Evolutionary conservation across 2,888 invertebrate genomes (phyloP), one percentile per base, ranked within the genome.

Genomic region (Pollenia angustigena): DNA sequence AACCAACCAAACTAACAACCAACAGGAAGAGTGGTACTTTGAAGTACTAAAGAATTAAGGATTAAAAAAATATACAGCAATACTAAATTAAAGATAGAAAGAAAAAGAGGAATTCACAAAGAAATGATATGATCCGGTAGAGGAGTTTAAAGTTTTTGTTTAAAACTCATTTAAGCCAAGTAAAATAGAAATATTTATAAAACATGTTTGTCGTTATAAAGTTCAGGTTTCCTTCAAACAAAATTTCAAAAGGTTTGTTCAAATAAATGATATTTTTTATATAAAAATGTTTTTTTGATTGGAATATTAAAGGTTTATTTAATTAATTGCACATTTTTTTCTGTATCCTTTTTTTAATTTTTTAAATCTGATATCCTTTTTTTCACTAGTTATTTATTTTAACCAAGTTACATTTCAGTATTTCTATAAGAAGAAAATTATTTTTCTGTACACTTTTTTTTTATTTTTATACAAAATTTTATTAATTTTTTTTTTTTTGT

Each of bases 101-200:
- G n/a, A 11, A 48, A 58, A 16, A 58, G 52, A 72, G 76, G 44
- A 85, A 80, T 82, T 75, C 86, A 84, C 87, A 87, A 87, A 78
- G 78, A 74, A 84, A 84, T 81, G 81, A 60, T 81, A 50, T 52
- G 58, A 62, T 68, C 44, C 68, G 60, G n/a, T 52, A 14, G 16
- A 18, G 48, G 56, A 52, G 18, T 40, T 62, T 68, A 9, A 32
- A 66, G 69, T 18, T 42, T 71, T 78, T 68, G 40, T 7, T 56
- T 64, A 0, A 18, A 68, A 56, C 52, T 52, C 14, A 18, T 74
- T 68, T 58, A 74, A 64, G 48, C 12, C 58, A 68, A 52, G 46
- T 32, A 32, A 66, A 64, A 66, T 11, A 46, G 4, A 6, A 52
- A 69, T 18, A 9, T 0, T 50, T 16, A 14, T 56, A n/a, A 32